Base-by-base conservation (phyloP, 2,797 vertebrate genomes). In the Coendou prehensilis region DNA sequence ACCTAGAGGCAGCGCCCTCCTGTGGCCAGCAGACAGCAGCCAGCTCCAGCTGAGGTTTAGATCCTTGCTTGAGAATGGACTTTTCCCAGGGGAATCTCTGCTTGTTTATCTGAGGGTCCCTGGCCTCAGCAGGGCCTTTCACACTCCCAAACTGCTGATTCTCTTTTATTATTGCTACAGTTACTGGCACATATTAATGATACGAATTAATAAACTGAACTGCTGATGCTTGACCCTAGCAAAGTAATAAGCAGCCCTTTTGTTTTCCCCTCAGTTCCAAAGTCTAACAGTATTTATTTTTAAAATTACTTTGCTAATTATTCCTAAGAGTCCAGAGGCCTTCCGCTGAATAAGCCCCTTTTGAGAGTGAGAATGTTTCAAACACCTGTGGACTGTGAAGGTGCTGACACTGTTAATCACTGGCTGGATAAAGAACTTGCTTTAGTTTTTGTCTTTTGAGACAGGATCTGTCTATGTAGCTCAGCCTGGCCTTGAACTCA, bases 21-120 rank as follows among this genome's bases (percentile, higher is more conserved):
- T 23, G 75, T 1, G 18, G 61, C 8, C 6, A 0, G 52, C 78
- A n/a, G 4, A 59, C 20, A 1, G 37, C 22, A 0, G 6, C 41
- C 0, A 4, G 69, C 64, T 7, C 3, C 20, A 63, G 45, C 67
- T 33, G 0, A 23, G 15, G 30, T 5, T 6, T 6, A 7, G 15
- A 8, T 41, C 15, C 45, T 20, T 7, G 0, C 26, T 8, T 20
- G 52, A 69, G 54, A 33, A 20, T 45, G 13, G 92, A 54, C 7
- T 7, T 0, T 0, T 9, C 9, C 17, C 0, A 1, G 18, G 17
- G 52, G 75, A n/a, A 88, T 52, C 9, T 41, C 57, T 47, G 33
- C 45, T n/a, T 22, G 9, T 47, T 26, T 37, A 17, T 3, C 63
- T 6, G 61, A 33, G n/a, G 80, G 41, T 9, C 85, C 41, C 88